Evolutionary conservation across 2,888 invertebrate species (phyloP), one percentile per base, ranked within the genome.

Genomic region (Hartigia nigra): DNA sequence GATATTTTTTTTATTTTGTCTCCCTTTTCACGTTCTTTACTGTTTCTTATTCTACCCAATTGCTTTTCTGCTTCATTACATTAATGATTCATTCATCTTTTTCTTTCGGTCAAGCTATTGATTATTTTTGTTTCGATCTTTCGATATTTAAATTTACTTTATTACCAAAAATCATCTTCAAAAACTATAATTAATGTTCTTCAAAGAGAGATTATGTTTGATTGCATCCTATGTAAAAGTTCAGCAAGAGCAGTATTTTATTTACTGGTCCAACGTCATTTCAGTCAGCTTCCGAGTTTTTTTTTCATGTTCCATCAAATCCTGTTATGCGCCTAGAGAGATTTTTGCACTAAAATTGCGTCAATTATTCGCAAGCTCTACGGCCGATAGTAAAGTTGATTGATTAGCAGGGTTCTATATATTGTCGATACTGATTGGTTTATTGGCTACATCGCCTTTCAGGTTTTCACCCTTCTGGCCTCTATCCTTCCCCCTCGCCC

Each of bases 341-440:
- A 80, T 83, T 82, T 79, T 74, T 76, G 79, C 78, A 83, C 83
- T 83, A 81, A 84, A 83, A 82, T 86, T 81, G 82, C 78, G 75
- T 76, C 72, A 14, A 32, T 72, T 31, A 72, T 72, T 31, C 72
- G 72, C 3, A 12, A 31, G 12, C n/a, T 31, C 1, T 31, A 23
- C 14, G 23, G 39, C 23, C 23, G 31, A 39, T 5, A 77, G 32
- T 70, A 75, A 39, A 76, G 70, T 77, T 80, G 84, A 84, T 84
- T 81, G 84, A 82, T 77, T 74, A 77, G 75, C 31, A 77, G 79
- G 39, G 74, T 79, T 81, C 76, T 69, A 69, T 79, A 70, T 80
- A 81, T 82, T 81, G 80, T 77, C 77, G 81, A 84, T 81, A 80
- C 82, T 84, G 84, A 87, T 87, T 86, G 82, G 81, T 84, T 86